Percentiles rank a stretch among this genome's conserved stretches.
Conservation (phyloP, 2,113 vertebrate species). For the Sinosuthora webbiana region DNA sequence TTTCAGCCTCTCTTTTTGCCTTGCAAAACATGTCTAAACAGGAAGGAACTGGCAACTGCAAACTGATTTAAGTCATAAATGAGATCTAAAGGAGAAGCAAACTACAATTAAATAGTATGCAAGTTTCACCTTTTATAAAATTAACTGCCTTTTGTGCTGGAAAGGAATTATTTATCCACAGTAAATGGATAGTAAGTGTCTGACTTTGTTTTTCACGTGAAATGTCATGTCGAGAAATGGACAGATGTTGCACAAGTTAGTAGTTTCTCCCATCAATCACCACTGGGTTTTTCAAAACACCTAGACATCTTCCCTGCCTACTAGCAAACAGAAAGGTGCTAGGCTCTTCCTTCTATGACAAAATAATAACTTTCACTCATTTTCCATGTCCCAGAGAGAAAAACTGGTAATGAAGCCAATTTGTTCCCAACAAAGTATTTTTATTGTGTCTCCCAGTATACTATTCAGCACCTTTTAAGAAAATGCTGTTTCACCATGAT, state of each 20-base stretch:
- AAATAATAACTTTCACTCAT: neutral
- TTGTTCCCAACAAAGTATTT: neutral
- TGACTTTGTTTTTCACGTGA: neutral
- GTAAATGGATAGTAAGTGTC: neutral
- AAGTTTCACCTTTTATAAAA: neutral
- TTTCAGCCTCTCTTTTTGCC: neutral
- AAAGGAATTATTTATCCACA: neutral
- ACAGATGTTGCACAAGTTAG: neutral
- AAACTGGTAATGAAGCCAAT: neutral
- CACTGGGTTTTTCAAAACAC: neutral
- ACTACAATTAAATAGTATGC: neutral
- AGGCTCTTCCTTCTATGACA: neutral
- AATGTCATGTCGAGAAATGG: neutral
- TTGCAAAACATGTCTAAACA: neutral
- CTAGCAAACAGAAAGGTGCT: neutral
- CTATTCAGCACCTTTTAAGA: neutral
- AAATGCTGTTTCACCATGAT: neutral
- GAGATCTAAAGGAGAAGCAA: neutral
- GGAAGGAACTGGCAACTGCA: neutral
- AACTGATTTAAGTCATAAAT: neutral
- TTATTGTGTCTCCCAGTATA: neutral
- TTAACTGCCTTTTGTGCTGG: neutral
- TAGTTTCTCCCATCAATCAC: neutral
- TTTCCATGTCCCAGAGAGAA: neutral
- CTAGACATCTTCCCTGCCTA: neutral